These are phyloP conservation scores for Halcyon badia DNA, from an alignment of 2,797 vertebrate genomes.

Conservation along the genomic window DNA sequence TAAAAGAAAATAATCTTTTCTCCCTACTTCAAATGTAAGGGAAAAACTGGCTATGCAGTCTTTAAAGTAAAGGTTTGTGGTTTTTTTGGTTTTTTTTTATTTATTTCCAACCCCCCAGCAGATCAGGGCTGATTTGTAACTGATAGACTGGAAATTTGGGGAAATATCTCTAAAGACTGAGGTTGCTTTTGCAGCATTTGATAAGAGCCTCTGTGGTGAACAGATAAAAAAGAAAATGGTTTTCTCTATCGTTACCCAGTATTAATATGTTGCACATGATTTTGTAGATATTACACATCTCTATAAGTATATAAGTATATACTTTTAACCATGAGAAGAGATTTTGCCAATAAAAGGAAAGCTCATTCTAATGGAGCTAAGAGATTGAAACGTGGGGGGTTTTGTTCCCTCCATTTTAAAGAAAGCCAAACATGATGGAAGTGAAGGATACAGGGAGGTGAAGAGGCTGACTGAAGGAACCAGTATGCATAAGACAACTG, in stretches of 20 bases:
- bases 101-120: neutral
- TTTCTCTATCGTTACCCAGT: neutral
- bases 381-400: rapidly evolving
- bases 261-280: neutral
- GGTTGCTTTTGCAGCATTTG: neutral
- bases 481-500: too few species aligned
- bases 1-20: neutral
- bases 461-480: neutral
- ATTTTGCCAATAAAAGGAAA: neutral
- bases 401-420: neutral
- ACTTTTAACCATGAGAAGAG: neutral
- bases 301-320: neutral
- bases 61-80: neutral
- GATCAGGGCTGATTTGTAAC: neutral
- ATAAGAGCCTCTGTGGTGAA: neutral
- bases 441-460: neutral
- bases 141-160: neutral
- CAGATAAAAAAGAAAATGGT: neutral
- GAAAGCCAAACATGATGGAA: neutral
- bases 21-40: neutral
- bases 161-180: neutral
- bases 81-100: neutral
- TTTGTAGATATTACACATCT: neutral
- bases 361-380: neutral
- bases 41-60: neutral